Percentiles rank a stretch among this genome's conserved stretches.
phyloP scores from a whole-genome alignment of 2,113 vertebrate genomes.

The Ammodytes marinus region DNA sequence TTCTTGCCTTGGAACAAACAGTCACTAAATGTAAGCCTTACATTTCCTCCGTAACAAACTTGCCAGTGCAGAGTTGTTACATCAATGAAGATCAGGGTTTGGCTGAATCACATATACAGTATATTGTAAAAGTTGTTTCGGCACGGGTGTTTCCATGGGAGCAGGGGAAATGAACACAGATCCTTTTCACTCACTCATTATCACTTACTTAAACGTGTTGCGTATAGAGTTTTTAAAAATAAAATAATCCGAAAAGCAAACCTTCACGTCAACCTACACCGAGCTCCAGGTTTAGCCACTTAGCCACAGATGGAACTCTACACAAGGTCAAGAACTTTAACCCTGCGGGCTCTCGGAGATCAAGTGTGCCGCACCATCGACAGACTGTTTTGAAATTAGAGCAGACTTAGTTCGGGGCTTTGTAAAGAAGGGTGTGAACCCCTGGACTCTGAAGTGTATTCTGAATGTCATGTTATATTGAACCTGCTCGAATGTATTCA shows the following conservation, averaged over 20 bases:
- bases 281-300: slow-evolving; percentile 35
- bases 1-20: slow-evolving; percentile 21
- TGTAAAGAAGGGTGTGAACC: slow-evolving; percentile 32
- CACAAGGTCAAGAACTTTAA: slow-evolving; percentile 63
- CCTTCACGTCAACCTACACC: slow-evolving; percentile 11
- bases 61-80: slow-evolving; percentile 23
- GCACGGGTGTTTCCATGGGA: not conserved
- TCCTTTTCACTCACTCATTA: slow-evolving; percentile 31
- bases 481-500: slow-evolving; percentile 14
- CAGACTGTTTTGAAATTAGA: slow-evolving; percentile 70
- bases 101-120: slow-evolving; percentile 13
- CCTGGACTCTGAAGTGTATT: not conserved
- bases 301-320: slow-evolving; percentile 58
- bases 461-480: slow-evolving; percentile 15
- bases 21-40: slow-evolving; percentile 15
- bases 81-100: slow-evolving; percentile 20
- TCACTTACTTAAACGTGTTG: slow-evolving; percentile 24
- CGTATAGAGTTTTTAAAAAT: slow-evolving; percentile 9
- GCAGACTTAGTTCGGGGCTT: slow-evolving; percentile 42
- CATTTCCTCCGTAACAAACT: slow-evolving; percentile 29
- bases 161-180: slow-evolving; percentile 9
- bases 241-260: not conserved
- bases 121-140: slow-evolving; percentile 18
- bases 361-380: slow-evolving; percentile 44
- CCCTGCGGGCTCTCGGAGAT: slow-evolving; percentile 44